These are phyloP conservation scores for Laspeyria flexula DNA, from an alignment of 2,888 invertebrate species.

Conservation along the genomic window DNA sequence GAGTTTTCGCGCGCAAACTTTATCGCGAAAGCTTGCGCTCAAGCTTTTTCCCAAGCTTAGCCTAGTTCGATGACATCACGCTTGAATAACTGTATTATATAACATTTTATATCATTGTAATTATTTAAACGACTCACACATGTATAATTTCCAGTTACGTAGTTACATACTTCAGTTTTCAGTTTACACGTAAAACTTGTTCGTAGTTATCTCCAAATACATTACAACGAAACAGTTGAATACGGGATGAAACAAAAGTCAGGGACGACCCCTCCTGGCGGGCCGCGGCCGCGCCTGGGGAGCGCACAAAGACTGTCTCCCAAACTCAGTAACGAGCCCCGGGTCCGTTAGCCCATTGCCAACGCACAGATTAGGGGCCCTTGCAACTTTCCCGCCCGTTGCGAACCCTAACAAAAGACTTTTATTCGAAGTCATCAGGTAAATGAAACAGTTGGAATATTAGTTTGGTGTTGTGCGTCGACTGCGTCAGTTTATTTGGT, in stretches of 20 bases:
- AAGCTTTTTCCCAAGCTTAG: conserved; percentile 65
- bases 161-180: neutral
- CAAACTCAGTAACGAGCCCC: conserved; percentile 66
- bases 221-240: conserved; percentile 47
- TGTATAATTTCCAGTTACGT: too few species aligned
- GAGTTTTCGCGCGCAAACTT: conserved; percentile 82
- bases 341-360: conserved; percentile 64
- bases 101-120: conserved; percentile 19
- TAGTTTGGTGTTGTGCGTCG: conserved; percentile 7
- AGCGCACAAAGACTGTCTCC: conserved; percentile 72
- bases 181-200: conserved; percentile 8
- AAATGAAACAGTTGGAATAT: conserved; percentile 34
- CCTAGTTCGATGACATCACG: conserved; percentile 50
- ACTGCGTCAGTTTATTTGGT: conserved; percentile 31
- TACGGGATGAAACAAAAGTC: conserved; percentile 67
- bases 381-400: conserved; percentile 49
- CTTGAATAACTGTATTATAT: conserved; percentile 34
- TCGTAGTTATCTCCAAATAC: conserved; percentile 25
- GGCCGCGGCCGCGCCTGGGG: conserved; percentile 61
- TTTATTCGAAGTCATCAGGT: conserved; percentile 45
- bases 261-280: conserved; percentile 69
- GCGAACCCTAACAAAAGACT: conserved; percentile 51
- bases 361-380: conserved; percentile 69
- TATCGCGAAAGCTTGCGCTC: conserved; percentile 62
- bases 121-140: too few species aligned